Conservation (phyloP, 1,140 invertebrate genomes). For the Atta cephalotes region DNA sequence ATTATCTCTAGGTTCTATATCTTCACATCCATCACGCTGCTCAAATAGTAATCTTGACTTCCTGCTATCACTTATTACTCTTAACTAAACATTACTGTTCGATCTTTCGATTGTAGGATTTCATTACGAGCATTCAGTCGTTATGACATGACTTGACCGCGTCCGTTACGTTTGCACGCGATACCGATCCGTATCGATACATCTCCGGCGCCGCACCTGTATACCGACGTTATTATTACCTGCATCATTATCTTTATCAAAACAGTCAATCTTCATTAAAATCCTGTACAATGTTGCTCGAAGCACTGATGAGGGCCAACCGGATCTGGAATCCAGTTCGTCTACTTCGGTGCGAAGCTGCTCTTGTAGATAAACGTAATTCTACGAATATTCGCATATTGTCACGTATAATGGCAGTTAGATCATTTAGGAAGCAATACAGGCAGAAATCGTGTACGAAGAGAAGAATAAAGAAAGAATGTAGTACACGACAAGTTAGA, state of each 20-base stretch:
- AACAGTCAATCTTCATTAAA: constrained; percentile 69
- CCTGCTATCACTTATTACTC: constrained; percentile 54
- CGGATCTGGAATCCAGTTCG: constrained; percentile 62
- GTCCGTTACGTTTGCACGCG: constrained; percentile 49
- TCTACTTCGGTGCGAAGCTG: not conserved
- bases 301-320: constrained; percentile 36
- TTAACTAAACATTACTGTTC: constrained; percentile 43
- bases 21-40: not conserved
- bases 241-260: constrained; percentile 67
- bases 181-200: constrained; percentile 51
- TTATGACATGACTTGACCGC: constrained; percentile 39
- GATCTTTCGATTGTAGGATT: constrained; percentile 38
- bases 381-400: constrained; percentile 42
- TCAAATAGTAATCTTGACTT: constrained; percentile 27
- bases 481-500: not conserved
- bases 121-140: constrained; percentile 18
- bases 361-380: constrained; percentile 20
- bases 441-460: not conserved
- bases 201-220: constrained; percentile 47
- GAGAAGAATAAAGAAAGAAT: constrained; percentile 22
- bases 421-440: constrained; percentile 17
- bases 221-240: constrained; percentile 56
- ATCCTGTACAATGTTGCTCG: constrained; percentile 56
- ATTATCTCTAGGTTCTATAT: not conserved
- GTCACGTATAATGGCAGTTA: constrained; percentile 36